phyloP scores from a whole-genome alignment of 2,888 invertebrate genomes.

The Cenopis cana region DNA sequence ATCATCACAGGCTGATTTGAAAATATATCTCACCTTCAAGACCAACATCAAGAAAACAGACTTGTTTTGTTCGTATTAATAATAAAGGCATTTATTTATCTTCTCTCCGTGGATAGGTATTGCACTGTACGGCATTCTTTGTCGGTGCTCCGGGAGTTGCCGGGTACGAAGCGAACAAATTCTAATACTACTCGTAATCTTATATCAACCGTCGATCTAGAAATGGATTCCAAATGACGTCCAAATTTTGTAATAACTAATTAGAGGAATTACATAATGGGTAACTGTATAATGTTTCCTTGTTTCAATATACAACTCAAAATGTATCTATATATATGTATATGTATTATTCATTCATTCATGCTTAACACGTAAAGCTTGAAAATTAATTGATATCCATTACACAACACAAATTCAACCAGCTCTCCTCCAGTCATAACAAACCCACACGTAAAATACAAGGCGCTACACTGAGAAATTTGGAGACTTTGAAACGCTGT shows the following conservation, averaged over 20 bases:
- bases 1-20: neutral
- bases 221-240: neutral
- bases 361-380: neutral
- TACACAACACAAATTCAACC: conserved; percentile 5
- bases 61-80: conserved; percentile 28
- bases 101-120: conserved; percentile 3
- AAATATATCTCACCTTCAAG: neutral
- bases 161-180: conserved; percentile 13
- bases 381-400: neutral
- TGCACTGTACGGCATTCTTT: conserved; percentile 13
- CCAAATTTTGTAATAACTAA: neutral
- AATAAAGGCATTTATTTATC: conserved; percentile 27
- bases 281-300: too few species aligned
- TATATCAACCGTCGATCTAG: conserved; percentile 12
- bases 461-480: too few species aligned
- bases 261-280: too few species aligned
- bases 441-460: conserved; percentile 20
- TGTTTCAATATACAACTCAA: too few species aligned
- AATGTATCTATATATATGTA: too few species aligned
- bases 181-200: neutral
- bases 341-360: too few species aligned
- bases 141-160: conserved; percentile 9
- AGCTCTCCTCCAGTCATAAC: conserved; percentile 16
- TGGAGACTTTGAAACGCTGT: too few species aligned
- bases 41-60: conserved; percentile 11